Percentiles rank a stretch among this genome's conserved stretches.
Conservation (phyloP, 2,113 vertebrate species). For the Alexandromys fortis region DNA sequence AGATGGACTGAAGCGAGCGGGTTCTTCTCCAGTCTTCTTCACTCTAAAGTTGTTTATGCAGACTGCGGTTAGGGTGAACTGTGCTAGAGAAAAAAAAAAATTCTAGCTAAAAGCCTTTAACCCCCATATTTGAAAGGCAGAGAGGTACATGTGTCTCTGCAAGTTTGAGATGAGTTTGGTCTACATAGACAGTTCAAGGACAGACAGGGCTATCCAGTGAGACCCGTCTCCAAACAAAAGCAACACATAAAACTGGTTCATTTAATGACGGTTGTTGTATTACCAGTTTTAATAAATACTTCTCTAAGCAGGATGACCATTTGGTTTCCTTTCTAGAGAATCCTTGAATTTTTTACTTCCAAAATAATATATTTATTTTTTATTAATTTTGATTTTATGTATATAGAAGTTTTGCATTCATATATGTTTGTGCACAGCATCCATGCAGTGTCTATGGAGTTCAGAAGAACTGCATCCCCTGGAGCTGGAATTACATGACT, state of each 20-base stretch:
- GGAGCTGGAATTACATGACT: neutral
- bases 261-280: neutral
- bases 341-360: neutral
- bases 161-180: neutral
- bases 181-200: neutral
- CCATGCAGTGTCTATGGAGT: neutral
- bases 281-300: constrained; percentile 32
- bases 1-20: neutral
- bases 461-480: neutral
- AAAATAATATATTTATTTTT: neutral
- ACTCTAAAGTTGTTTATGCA: neutral
- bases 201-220: neutral
- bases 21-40: neutral
- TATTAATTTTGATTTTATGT: neutral
- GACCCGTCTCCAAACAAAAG: neutral
- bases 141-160: neutral
- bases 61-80: neutral
- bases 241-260: neutral
- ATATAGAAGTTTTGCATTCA: neutral
- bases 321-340: constrained; percentile 31
- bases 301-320: neutral
- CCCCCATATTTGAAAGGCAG: neutral
- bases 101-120: neutral
- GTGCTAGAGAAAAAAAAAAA: neutral
- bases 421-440: neutral